Percentiles rank a stretch among this genome's conserved stretches.
These are phyloP conservation scores for Hormaphis cornu DNA, from an alignment of 1,140 invertebrate genomes.

Conservation along the genomic window DNA sequence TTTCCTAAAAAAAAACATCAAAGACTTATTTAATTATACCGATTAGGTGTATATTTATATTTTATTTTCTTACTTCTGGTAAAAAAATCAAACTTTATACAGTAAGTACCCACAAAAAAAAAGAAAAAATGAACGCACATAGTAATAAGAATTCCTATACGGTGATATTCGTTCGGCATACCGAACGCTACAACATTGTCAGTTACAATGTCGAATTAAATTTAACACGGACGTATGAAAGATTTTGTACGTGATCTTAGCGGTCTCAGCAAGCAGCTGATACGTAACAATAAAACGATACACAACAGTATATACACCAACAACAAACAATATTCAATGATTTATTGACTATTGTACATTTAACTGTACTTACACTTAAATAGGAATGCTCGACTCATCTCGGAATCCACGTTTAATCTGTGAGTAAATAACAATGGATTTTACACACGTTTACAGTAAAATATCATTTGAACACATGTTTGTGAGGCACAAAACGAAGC, in stretches of 20 bases:
- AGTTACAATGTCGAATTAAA: slow-evolving; percentile 13
- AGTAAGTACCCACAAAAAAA: neutral
- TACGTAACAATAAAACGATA: neutral
- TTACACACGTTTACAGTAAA: slow-evolving; percentile 9
- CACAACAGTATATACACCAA: neutral
- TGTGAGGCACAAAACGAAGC: neutral
- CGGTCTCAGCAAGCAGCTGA: neutral
- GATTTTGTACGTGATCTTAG: neutral
- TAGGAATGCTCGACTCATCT: neutral
- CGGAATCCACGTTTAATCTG: neutral
- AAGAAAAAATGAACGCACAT: neutral
- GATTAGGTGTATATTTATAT: too few species aligned
- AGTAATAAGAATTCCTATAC: neutral
- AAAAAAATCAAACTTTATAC: neutral
- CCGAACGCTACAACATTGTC: neutral
- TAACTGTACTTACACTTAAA: neutral
- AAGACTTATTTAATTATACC: too few species aligned
- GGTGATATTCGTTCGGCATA: neutral
- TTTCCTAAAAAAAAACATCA: too few species aligned
- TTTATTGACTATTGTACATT: neutral
- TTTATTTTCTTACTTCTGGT: too few species aligned
- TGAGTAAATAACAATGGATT: neutral
- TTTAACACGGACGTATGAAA: neutral
- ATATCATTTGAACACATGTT: slow-evolving; percentile 13
- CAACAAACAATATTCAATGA: too few species aligned